These are phyloP conservation scores for Leptinotarsa texana DNA, from an alignment of 1,140 invertebrate genomes.

Conservation along the genomic window DNA sequence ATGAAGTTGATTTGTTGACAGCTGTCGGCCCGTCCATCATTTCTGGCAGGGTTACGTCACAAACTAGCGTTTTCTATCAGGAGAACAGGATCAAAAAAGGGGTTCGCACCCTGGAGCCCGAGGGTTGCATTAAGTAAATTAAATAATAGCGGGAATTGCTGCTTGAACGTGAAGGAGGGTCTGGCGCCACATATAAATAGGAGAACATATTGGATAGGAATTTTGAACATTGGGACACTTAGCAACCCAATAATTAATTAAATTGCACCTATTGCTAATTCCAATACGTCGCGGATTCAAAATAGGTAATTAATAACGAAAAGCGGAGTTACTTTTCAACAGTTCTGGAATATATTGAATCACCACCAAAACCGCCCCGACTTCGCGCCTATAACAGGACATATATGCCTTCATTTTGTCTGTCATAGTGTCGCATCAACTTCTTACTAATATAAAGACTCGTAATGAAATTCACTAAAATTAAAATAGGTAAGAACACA, in stretches of 20 bases:
- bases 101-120: not conserved
- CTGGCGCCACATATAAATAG: conserved; percentile 14
- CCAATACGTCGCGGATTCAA: not conserved
- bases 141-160: not conserved
- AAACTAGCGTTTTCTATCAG: conserved; percentile 45
- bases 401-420: too few relatives aligned
- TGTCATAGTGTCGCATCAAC: too few relatives aligned
- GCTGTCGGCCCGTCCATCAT: conserved; percentile 53
- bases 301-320: not conserved
- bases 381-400: too few relatives aligned
- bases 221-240: not conserved
- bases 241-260: not conserved
- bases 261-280: not conserved
- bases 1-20: conserved; percentile 29
- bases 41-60: conserved; percentile 50
- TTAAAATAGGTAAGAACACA: too few relatives aligned
- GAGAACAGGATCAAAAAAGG: conserved; percentile 33
- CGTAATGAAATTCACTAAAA: too few relatives aligned
- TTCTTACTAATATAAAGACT: too few relatives aligned
- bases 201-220: conserved; percentile 1
- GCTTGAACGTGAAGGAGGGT: not conserved
- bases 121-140: not conserved
- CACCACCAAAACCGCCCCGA: not conserved
- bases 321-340: not conserved
- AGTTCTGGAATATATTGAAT: not conserved